These are phyloP conservation scores for Chromis chromis DNA, from an alignment of 2,797 vertebrate species.

Conservation along the genomic window DNA sequence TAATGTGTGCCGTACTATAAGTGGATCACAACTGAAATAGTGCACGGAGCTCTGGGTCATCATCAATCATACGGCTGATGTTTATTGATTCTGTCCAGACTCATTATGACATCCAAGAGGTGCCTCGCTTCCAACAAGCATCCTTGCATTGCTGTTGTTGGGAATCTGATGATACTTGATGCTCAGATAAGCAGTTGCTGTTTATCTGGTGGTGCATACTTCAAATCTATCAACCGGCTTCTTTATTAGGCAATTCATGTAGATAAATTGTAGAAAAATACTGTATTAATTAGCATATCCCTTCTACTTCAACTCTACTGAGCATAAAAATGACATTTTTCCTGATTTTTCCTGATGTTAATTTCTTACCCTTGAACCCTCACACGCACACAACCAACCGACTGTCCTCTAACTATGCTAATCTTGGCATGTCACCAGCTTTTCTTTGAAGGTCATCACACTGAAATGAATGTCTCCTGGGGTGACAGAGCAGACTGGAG, in stretches of 20 bases:
- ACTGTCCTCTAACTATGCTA: slow-evolving; percentile 39
- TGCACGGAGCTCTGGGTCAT: slow-evolving; percentile 45
- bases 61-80: slow-evolving; percentile 73
- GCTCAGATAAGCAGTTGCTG: background rate
- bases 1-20: slow-evolving; percentile 67
- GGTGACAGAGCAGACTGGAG: slow-evolving; percentile 24
- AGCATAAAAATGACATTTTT: background rate
- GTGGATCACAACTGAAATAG: slow-evolving; percentile 52
- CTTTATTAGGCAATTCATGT: background rate
- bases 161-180: background rate
- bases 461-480: slow-evolving; percentile 46
- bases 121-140: slow-evolving; percentile 17
- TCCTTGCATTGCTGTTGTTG: slow-evolving; percentile 1
- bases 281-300: slow-evolving; percentile 5
- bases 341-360: too few species aligned
- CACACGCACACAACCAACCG: slow-evolving; percentile 16
- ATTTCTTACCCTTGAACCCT: slow-evolving; percentile 28
- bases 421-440: slow-evolving; percentile 49
- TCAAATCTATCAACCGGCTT: background rate
- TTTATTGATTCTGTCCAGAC: slow-evolving; percentile 68
- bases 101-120: slow-evolving; percentile 50
- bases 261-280: background rate
- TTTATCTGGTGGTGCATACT: too few species aligned
- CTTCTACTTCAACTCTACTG: background rate
- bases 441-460: slow-evolving; percentile 57